Conservation (phyloP, 2,113 vertebrate species). For the Tauraco erythrolophus region DNA sequence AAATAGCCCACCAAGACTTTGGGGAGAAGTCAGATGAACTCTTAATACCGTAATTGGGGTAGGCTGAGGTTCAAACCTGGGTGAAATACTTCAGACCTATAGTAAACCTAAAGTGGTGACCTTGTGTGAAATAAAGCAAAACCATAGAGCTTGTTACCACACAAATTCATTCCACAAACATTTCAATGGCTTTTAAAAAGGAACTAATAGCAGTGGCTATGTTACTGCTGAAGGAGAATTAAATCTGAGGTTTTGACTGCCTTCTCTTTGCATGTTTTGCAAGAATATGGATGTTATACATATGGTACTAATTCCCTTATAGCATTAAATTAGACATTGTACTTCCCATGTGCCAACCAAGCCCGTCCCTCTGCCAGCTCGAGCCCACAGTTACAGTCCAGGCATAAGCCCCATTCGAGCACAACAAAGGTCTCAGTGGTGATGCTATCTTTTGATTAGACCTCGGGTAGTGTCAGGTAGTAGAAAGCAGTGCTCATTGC, state of each 20-base stretch:
- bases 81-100: conserved; percentile 17
- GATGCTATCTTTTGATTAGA: neutral
- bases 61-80: conserved; percentile 8
- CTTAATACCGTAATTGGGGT: neutral
- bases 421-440: neutral
- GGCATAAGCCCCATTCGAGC: neutral
- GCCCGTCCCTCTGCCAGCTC: neutral
- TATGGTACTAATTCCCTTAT: neutral
- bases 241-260: neutral
- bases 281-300: neutral
- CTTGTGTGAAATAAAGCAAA: neutral
- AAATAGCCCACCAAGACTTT: neutral
- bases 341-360: neutral
- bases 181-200: neutral
- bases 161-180: neutral
- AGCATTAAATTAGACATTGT: neutral
- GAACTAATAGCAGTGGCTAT: neutral
- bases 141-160: neutral
- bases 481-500: neutral
- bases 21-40: neutral
- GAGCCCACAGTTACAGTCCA: neutral
- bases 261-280: neutral
- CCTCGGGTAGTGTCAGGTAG: neutral
- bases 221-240: neutral
- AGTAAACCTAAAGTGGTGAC: conserved; percentile 22